phyloP scores from a whole-genome alignment of 1,140 invertebrate species.

The Halyomorpha halys region DNA sequence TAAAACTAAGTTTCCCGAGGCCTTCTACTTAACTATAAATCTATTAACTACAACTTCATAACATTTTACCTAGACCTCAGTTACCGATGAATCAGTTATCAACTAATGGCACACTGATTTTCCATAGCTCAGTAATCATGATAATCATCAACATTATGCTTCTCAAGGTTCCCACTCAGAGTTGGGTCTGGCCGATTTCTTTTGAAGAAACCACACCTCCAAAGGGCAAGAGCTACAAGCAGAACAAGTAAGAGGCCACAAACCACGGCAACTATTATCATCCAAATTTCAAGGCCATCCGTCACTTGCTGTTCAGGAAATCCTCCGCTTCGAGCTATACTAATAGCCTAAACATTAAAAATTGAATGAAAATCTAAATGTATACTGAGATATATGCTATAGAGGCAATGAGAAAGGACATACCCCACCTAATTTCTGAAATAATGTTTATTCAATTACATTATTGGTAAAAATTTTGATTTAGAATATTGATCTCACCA shows the following conservation, averaged over 20 bases:
- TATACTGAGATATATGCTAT: conserved; percentile 2
- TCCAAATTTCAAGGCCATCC: conserved; percentile 65
- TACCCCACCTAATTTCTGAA: too few relatives aligned
- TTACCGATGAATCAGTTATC: too few relatives aligned
- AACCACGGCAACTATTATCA: conserved; percentile 68
- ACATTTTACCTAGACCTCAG: too few relatives aligned
- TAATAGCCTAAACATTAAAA: conserved; percentile 53
- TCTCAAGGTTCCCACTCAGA: conserved; percentile 58
- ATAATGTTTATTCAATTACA: too few relatives aligned
- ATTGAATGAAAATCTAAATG: conserved; percentile 22
- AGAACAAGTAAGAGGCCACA: conserved; percentile 68
- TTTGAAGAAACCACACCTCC: conserved; percentile 85
- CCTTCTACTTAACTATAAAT: too few relatives aligned
- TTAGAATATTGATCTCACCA: too few relatives aligned
- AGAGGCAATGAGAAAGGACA: too few relatives aligned
- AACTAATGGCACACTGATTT: too few relatives aligned
- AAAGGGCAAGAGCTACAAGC: conserved; percentile 61
- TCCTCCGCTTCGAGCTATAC: conserved; percentile 63
- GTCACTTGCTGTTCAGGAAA: conserved; percentile 51
- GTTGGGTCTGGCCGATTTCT: conserved; percentile 64
- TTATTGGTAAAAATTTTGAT: too few relatives aligned
- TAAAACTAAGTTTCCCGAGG: too few relatives aligned
- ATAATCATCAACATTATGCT: conserved; percentile 57
- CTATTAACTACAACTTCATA: too few relatives aligned
- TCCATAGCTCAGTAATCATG: conserved; percentile 27